Evolutionary conservation across 2,113 vertebrate genomes (phyloP).

Genomic region (Thymallus thymallus): DNA sequence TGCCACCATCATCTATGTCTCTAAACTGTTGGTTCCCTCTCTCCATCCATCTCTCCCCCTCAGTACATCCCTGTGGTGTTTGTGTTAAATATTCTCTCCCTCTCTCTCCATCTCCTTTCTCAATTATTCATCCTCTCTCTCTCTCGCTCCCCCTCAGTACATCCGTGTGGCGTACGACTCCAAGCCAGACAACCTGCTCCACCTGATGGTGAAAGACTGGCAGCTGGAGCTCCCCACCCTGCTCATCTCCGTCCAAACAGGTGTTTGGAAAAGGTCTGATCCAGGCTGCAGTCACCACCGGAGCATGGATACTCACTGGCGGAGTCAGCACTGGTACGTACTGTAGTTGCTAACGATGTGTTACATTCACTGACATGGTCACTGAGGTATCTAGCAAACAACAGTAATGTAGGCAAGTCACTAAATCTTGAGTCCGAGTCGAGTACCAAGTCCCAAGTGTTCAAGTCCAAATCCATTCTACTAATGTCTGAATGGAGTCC

Average conservation of each 20-base stretch:
- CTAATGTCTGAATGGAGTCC: no score
- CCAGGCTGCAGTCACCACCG: conserved; percentile 94
- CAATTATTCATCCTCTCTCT: no score
- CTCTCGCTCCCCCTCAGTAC: conserved; percentile 75
- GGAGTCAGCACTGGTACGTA: conserved; percentile 88
- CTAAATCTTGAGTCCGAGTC: no score
- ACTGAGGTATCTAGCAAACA: no score
- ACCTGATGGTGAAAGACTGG: conserved; percentile 98
- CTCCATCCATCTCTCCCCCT: neutral
- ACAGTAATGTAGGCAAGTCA: no score
- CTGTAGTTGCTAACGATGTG: neutral
- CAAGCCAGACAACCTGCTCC: conserved; percentile 88
- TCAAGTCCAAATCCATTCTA: no score
- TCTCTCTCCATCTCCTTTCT: no score
- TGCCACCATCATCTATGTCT: neutral
- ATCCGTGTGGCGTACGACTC: conserved; percentile 90
- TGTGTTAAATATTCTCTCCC: neutral
- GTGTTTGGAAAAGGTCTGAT: conserved; percentile 96
- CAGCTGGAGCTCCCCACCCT: conserved; percentile 93
- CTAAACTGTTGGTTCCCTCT: neutral
- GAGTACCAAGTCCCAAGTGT: no score
- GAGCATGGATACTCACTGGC: conserved; percentile 98
- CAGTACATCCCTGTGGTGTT: neutral
- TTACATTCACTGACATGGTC: neutral
- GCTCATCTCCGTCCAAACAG: conserved; percentile 94